Evolutionary conservation across 2,113 vertebrate species (phyloP).

Genomic region (Phodopus roborovskii): DNA sequence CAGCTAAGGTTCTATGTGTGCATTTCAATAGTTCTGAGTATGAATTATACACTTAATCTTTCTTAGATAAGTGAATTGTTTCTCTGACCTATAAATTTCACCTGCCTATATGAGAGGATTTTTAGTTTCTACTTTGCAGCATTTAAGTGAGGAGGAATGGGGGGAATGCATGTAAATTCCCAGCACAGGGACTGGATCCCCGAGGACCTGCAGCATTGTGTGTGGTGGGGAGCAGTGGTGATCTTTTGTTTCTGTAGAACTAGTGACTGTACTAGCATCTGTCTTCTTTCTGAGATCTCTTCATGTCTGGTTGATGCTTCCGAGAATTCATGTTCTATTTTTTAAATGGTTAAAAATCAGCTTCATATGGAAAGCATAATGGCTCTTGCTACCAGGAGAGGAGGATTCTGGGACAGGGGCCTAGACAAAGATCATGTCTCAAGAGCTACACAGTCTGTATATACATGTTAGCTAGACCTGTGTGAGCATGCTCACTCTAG

Average conservation of each 20-base stretch:
- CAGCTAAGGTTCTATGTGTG: background rate
- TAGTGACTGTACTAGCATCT: background rate
- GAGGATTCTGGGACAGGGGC: conserved; percentile 8
- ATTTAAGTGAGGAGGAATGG: background rate
- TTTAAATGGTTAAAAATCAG: conserved; percentile 33
- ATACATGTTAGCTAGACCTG: background rate
- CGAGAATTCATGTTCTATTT: background rate
- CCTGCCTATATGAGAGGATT: background rate
- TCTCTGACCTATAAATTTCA: background rate
- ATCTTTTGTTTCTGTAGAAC: background rate
- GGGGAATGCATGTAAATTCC: background rate
- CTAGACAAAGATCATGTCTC: background rate
- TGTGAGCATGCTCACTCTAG: background rate
- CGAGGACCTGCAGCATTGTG: background rate
- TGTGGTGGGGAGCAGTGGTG: background rate
- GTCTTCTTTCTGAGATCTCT: background rate
- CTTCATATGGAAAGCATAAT: background rate
- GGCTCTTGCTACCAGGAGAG: background rate
- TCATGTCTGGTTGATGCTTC: background rate
- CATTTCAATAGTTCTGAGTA: background rate
- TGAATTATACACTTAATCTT: conserved; percentile 1
- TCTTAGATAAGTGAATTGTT: conserved; percentile 36
- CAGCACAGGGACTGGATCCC: background rate
- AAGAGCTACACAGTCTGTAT: background rate
- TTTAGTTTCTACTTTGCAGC: conserved; percentile 3